Percentiles rank a stretch among this genome's conserved stretches.
phyloP scores from a whole-genome alignment of 2,888 invertebrate species.

The Matsumyia berberina region DNA sequence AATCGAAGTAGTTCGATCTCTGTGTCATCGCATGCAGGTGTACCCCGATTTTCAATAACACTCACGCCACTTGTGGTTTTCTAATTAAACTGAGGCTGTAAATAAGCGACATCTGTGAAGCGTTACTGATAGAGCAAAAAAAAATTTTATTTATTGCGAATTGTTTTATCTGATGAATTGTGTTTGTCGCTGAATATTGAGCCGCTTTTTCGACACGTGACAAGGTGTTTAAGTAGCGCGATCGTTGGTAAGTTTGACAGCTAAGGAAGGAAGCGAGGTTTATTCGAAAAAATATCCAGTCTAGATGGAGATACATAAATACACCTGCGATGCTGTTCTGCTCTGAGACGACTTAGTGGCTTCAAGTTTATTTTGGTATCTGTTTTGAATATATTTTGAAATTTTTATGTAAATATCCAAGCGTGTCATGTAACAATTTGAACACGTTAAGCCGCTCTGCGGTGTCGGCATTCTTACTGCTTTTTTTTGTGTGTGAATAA shows the following conservation, averaged over 20 bases:
- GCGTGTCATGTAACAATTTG: neutral
- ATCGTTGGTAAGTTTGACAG: neutral
- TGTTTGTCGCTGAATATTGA: too few species aligned
- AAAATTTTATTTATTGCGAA: too few species aligned
- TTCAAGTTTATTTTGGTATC: constrained; percentile 1
- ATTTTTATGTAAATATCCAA: constrained; percentile 24
- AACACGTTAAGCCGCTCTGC: neutral
- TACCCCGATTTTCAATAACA: neutral
- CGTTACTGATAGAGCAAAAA: neutral
- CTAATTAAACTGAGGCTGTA: constrained; percentile 14
- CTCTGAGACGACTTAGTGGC: neutral
- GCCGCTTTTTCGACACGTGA: neutral
- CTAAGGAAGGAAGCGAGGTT: too few species aligned
- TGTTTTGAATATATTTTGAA: neutral
- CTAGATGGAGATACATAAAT: too few species aligned
- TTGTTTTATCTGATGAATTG: constrained; percentile 7
- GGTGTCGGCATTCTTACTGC: neutral
- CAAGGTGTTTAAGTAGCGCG: neutral
- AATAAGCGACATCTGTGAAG: neutral
- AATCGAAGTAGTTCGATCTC: constrained; percentile 2
- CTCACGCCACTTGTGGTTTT: neutral
- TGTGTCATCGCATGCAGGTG: constrained; percentile 15
- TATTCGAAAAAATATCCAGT: too few species aligned
- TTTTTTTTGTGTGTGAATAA: constrained; percentile 3
- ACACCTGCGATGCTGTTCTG: neutral